These are phyloP conservation scores for Alfaro cultratus DNA, from an alignment of 2,797 vertebrate genomes.

Conservation along the genomic window DNA sequence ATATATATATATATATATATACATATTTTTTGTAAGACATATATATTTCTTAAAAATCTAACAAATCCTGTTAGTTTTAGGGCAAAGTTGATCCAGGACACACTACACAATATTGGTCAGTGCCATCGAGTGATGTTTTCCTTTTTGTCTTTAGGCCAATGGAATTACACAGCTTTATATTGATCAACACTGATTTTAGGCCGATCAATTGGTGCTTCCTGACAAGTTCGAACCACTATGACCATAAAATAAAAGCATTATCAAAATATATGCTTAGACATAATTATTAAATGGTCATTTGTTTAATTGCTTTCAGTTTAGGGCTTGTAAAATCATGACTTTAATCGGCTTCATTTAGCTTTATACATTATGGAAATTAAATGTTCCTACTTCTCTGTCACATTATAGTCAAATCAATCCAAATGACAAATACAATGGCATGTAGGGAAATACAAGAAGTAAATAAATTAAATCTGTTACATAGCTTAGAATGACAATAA, in stretches of 20 bases:
- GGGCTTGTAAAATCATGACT: background rate
- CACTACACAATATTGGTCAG: background rate
- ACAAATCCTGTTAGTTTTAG: background rate
- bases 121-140: background rate
- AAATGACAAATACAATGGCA: background rate
- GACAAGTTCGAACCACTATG: background rate
- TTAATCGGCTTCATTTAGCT: background rate
- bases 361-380: background rate
- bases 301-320: background rate
- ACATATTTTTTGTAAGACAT: too few species aligned
- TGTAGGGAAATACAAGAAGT: background rate
- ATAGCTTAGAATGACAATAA: background rate
- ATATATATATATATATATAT: too few species aligned
- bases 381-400: background rate
- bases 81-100: conserved; percentile 2
- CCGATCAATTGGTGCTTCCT: background rate
- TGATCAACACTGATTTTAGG: background rate
- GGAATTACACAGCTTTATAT: background rate
- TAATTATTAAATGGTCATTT: background rate
- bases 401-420: conserved; percentile 3
- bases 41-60: too few species aligned
- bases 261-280: background rate
- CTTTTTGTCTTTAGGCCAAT: background rate
- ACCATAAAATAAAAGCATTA: background rate
- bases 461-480: background rate